Percentiles rank a stretch among this genome's conserved stretches.
phyloP scores from a whole-genome alignment of 2,113 vertebrate genomes.

The Bubo blakistoni region DNA sequence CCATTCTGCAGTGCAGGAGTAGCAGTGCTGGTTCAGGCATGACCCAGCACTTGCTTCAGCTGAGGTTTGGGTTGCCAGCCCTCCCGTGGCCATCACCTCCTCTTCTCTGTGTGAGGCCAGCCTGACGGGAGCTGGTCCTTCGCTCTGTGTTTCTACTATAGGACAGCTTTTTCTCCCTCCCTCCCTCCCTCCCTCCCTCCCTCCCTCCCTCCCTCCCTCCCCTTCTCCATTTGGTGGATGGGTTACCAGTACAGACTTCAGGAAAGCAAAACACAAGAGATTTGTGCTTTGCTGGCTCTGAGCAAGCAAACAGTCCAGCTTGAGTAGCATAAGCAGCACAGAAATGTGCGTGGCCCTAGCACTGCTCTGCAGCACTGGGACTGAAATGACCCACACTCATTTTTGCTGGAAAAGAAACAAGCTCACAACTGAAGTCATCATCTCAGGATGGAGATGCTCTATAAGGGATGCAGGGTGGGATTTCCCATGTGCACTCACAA shows the following conservation, averaged over 20 bases:
- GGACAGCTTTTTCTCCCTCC: not conserved
- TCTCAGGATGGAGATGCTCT: not conserved
- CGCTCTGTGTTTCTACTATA: fast-evolving
- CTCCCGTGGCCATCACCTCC: not conserved
- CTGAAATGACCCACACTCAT: not conserved
- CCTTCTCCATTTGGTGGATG: not conserved
- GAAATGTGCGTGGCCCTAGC: not conserved
- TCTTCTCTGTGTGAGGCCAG: not conserved
- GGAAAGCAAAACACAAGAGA: not conserved
- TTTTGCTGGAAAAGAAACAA: not conserved
- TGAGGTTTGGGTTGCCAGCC: not conserved
- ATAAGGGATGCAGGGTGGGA: not conserved
- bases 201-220: no score
- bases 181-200: not conserved
- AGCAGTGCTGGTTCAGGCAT: not conserved
- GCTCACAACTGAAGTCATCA: not conserved
- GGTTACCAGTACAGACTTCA: not conserved
- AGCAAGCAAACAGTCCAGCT: not conserved
- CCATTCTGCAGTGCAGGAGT: not conserved
- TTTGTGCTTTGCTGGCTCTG: not conserved
- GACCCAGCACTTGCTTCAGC: no score
- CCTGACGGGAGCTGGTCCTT: not conserved
- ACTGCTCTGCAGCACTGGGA: not conserved
- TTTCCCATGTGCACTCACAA: not conserved
- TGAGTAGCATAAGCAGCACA: not conserved